Conservation (phyloP, 2,797 vertebrate species). For the Otolemur crassicaudatus region DNA sequence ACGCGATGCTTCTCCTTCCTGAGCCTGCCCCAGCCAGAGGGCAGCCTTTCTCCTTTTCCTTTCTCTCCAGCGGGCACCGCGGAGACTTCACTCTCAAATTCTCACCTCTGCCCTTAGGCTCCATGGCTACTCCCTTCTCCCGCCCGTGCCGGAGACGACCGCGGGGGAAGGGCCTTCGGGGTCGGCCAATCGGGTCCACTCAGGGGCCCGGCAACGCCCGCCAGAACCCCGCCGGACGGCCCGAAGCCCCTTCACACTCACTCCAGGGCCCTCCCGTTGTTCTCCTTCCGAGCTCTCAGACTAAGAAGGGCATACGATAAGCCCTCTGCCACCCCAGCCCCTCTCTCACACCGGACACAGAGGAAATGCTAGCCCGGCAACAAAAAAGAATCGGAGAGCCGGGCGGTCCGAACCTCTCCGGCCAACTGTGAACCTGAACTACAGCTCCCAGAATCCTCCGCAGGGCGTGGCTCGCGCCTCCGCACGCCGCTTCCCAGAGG, state of each 20-base stretch:
- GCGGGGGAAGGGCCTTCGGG: background rate
- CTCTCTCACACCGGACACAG: background rate
- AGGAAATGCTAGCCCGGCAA: fast-evolving
- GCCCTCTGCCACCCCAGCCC: background rate
- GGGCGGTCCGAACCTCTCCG: fast-evolving
- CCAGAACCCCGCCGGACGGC: background rate
- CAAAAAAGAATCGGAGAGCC: background rate
- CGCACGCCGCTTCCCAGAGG: background rate
- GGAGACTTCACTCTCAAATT: background rate
- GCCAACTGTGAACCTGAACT: background rate
- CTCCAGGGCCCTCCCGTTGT: background rate
- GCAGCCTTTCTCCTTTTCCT: conserved; percentile 21
- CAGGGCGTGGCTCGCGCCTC: background rate
- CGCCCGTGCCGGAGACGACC: background rate
- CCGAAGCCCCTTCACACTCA: background rate
- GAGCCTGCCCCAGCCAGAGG: background rate
- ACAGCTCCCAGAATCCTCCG: conserved; percentile 73
- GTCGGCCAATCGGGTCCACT: background rate
- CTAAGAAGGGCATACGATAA: background rate
- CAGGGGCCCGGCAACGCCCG: background rate
- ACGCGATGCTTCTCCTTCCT: background rate
- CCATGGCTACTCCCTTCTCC: background rate
- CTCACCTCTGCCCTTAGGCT: conserved; percentile 65
- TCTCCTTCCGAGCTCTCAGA: background rate
- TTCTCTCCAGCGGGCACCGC: background rate